Conservation (phyloP, 2,797 vertebrate species). For the Alcedo quadribrachys region DNA sequence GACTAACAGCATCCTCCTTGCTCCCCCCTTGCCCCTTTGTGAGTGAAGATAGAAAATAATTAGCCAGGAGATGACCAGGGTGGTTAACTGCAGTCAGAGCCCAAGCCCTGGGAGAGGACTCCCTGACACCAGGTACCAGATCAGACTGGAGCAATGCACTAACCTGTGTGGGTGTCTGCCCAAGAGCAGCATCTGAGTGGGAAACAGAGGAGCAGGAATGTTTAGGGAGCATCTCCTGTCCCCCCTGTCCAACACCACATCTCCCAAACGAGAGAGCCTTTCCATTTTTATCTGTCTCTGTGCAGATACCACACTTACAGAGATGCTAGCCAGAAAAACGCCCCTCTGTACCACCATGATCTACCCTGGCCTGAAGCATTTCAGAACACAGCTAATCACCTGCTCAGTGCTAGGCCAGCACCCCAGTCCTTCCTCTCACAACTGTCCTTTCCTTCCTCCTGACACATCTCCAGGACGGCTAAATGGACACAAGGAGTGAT, state of each 20-base stretch:
- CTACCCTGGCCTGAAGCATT: neutral
- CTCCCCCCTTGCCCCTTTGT: neutral
- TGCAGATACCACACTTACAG: neutral
- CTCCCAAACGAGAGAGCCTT: neutral
- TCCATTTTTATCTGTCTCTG: neutral
- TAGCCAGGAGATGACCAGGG: neutral
- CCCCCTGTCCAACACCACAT: neutral
- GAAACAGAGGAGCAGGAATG: neutral
- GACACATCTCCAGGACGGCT: neutral
- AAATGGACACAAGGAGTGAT: neutral
- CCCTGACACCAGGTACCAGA: neutral
- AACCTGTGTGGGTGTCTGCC: accelerated
- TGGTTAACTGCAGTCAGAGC: neutral
- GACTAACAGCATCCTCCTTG: slow-evolving; percentile 42
- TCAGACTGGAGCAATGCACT: neutral
- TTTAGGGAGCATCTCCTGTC: neutral
- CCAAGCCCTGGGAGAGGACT: neutral
- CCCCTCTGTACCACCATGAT: neutral
- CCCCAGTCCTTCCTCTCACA: neutral
- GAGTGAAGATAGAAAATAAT: neutral
- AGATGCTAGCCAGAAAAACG: neutral
- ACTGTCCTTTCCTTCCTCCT: neutral
- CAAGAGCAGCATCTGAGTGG: neutral
- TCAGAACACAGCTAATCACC: neutral
- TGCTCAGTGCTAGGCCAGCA: neutral